Evolutionary conservation across 2,113 vertebrate species (phyloP).

Genomic region (Taxidea taxus): DNA sequence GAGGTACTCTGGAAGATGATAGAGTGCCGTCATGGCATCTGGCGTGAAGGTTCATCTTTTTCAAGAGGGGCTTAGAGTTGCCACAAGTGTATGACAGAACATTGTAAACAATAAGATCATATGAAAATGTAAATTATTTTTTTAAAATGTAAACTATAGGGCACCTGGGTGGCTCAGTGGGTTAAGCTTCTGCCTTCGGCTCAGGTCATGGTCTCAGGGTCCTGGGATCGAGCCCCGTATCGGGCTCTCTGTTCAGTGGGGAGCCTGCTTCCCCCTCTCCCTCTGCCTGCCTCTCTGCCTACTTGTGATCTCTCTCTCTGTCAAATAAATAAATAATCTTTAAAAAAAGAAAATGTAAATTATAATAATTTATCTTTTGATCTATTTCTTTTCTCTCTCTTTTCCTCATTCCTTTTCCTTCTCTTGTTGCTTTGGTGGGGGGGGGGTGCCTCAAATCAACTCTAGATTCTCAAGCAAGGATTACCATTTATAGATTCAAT

Average conservation of each 20-base stretch:
- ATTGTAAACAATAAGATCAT: not conserved
- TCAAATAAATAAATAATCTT: no score
- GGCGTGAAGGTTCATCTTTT: not conserved
- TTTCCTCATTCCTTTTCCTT: not conserved
- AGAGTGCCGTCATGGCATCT: not conserved
- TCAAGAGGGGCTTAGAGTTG: not conserved
- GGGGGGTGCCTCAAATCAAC: not conserved
- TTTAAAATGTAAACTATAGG: no score
- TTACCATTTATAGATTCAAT: not conserved
- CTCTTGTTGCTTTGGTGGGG: not conserved
- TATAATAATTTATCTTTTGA: not conserved
- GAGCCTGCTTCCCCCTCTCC: no score
- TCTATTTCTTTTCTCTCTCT: not conserved
- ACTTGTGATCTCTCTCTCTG: no score
- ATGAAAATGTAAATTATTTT: not conserved
- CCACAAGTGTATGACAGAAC: not conserved
- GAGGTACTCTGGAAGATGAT: not conserved
- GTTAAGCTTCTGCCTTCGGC: no score
- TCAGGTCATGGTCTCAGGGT: no score
- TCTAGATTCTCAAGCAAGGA: slow-evolving; percentile 1
- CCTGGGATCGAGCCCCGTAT: no score
- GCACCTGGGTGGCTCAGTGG: no score
- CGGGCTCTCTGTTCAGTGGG: no score
- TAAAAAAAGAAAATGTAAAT: not conserved
- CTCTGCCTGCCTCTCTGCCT: no score